Evolutionary conservation across 2,113 vertebrate species (phyloP), one percentile per base, ranked within the genome.

Genomic region (Rhea americana): DNA sequence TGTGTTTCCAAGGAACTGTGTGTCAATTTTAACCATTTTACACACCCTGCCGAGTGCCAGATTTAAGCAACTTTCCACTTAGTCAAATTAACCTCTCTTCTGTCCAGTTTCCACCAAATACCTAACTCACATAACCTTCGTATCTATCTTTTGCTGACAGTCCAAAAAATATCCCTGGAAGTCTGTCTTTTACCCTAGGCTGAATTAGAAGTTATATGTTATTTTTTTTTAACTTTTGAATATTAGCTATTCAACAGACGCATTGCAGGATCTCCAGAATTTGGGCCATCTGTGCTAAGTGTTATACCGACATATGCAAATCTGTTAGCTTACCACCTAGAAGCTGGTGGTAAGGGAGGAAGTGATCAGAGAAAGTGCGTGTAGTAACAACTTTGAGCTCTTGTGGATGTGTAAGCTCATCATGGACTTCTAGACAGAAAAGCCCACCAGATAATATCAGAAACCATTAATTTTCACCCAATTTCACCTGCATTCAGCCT

Each of bases 1-100:
- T 47, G 37, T 50, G 47, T 41, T 73, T 87, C 50, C 58, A 50
- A 62, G 85, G 82, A 89, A 55, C 61, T 11, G 1, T 63, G 21
- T 74, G 68, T 65, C 85, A 72, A 0, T 77, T 93, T 91, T 89
- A 93, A 92, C 91, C 68, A 41, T 67, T 91, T 91, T 72, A 43
- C 7, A 35, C 43, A 88, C 65, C 56, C 56, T 59, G 25, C 39
- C 75, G 70, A 81, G 13, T 62, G 63, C 53, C 81, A 89, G 58
- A 82, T 87, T 82, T 63, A 83, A 85, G 35, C 25, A 75, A 74
- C 51, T 48, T 91, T 71, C 51, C 17, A 28, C 28, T 92, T 16
- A n/a, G 51, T 87, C 72, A 81, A 51, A 87, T 85, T 65, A 94
- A 67, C 45, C 53, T 79, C 67, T 56, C 51, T 86, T 86, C 74